Evolutionary conservation across 2,797 vertebrate species (phyloP).

Genomic region (Clangula hyemalis): DNA sequence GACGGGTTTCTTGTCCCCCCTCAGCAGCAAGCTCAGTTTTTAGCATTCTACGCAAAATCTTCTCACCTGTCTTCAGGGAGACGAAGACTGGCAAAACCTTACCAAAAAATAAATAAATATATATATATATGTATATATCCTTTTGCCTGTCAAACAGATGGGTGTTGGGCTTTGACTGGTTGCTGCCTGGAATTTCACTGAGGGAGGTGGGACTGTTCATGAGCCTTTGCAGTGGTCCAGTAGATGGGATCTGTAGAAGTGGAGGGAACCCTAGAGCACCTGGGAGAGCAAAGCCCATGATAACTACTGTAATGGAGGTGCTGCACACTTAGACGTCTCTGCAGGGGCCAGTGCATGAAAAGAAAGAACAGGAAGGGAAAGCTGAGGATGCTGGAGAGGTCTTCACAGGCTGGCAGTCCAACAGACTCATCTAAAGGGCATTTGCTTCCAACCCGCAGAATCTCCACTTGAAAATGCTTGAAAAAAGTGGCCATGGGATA

Average conservation of each 20-base stretch:
- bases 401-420: not conserved
- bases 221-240: not conserved
- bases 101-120: not conserved
- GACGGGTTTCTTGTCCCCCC: not conserved
- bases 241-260: not conserved
- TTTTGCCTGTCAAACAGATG: not conserved
- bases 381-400: not conserved
- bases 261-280: not conserved
- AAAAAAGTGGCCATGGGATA: not conserved
- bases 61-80: not conserved
- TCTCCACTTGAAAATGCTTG: not conserved
- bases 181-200: not conserved
- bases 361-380: not conserved
- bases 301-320: not conserved
- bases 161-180: not conserved
- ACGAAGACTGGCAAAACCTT: not conserved
- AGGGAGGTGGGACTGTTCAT: accelerated
- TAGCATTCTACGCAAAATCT: not conserved
- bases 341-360: accelerated
- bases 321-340: not conserved
- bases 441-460: not conserved
- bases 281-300: not conserved
- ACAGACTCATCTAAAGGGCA: not conserved
- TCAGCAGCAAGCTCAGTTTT: not conserved
- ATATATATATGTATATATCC: too few relatives aligned